Conservation (phyloP, 2,888 invertebrate genomes). For the Seira sanloemensis region DNA sequence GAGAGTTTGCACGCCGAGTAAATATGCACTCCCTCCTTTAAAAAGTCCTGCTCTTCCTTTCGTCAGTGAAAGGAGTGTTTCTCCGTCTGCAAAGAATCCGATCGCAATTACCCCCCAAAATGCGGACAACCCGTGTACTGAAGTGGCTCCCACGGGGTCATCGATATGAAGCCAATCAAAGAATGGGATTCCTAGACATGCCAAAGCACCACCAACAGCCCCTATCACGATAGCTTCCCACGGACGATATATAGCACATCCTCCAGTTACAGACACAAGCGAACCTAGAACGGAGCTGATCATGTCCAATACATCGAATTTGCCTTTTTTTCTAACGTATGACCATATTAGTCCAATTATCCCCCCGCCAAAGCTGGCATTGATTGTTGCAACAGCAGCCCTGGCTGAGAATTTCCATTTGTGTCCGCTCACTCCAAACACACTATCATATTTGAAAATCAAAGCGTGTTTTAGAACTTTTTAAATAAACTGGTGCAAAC, state of each 20-base stretch:
- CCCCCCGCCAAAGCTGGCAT: conserved; percentile 93
- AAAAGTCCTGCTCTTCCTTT: conserved; percentile 77
- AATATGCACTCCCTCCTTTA: conserved; percentile 88
- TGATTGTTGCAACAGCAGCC: conserved; percentile 93
- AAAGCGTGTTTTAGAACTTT: neutral
- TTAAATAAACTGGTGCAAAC: no score
- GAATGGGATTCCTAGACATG: conserved; percentile 83
- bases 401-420: conserved; percentile 95
- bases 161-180: conserved; percentile 88
- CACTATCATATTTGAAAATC: conserved; percentile 74
- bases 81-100: conserved; percentile 91
- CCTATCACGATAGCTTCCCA: conserved; percentile 93
- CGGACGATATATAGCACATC: conserved; percentile 89
- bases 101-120: conserved; percentile 88
- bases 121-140: conserved; percentile 82
- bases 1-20: conserved; percentile 88
- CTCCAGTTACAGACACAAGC: conserved; percentile 90
- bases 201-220: conserved; percentile 84
- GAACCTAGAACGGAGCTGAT: conserved; percentile 93
- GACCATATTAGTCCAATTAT: conserved; percentile 82
- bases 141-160: conserved; percentile 93
- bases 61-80: conserved; percentile 87
- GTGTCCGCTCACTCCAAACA: conserved; percentile 83
- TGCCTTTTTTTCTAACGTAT: conserved; percentile 81
- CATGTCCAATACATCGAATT: conserved; percentile 88